Percentiles rank a stretch among this genome's conserved stretches.
Conservation (phyloP, 2,797 vertebrate species). For the Lagodon rhomboides region DNA sequence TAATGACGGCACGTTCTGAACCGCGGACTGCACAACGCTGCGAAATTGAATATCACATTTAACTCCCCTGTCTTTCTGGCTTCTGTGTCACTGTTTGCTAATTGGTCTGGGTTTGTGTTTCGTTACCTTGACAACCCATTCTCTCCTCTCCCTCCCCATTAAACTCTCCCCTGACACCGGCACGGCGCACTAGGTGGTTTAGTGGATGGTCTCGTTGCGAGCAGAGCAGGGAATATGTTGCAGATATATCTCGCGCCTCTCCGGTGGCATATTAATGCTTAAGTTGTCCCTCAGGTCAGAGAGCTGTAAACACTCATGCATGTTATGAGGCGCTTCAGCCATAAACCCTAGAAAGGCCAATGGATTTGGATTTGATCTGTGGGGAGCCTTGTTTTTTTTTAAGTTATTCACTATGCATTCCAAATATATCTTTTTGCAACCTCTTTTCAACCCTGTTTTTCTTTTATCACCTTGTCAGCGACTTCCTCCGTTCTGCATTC, state of each 20-base stretch:
- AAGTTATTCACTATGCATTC: neutral
- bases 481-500: neutral
- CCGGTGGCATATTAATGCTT: conserved; percentile 64
- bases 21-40: neutral
- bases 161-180: conserved; percentile 17
- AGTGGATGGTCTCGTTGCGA: conserved; percentile 28
- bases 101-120: conserved; percentile 47
- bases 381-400: conserved; percentile 11
- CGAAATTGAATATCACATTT: conserved; percentile 11
- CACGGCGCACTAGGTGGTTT: conserved; percentile 18
- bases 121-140: conserved; percentile 56
- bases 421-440: neutral
- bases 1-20: conserved; percentile 30
- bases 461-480: neutral
- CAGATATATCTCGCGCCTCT: conserved; percentile 51
- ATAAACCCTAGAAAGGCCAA: conserved; percentile 46
- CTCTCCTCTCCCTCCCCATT: conserved; percentile 14
- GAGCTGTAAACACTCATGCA: conserved; percentile 62
- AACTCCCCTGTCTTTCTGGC: conserved; percentile 13
- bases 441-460: conserved; percentile 8
- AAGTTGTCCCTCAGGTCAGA: conserved; percentile 61
- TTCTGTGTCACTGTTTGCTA: conserved; percentile 33
- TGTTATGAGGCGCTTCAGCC: conserved; percentile 50
- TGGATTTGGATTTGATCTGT: conserved; percentile 38
- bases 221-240: conserved; percentile 42